phyloP scores from a whole-genome alignment of 2,888 invertebrate species.

The Orchesella flavescens region DNA sequence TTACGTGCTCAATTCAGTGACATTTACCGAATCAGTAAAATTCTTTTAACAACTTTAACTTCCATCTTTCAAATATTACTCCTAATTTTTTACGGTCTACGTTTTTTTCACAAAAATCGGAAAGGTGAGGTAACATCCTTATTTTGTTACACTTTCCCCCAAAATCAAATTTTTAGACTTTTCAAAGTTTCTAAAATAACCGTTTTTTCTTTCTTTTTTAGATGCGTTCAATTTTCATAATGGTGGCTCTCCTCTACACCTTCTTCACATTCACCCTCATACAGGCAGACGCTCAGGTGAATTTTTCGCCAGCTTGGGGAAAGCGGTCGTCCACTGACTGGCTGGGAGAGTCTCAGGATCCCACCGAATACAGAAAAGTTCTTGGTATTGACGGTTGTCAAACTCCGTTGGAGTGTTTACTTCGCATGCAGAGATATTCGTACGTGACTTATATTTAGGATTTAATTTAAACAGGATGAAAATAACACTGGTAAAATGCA shows the following conservation, averaged over 20 bases:
- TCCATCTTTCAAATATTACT: too few relatives aligned
- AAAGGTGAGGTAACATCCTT: too few relatives aligned
- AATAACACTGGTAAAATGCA: too few relatives aligned
- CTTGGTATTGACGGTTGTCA: slow-evolving; percentile 64
- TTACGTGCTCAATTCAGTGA: too few relatives aligned
- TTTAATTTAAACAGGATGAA: too few relatives aligned
- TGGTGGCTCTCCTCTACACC: slow-evolving; percentile 55
- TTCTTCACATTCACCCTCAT: slow-evolving; percentile 57
- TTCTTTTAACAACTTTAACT: too few relatives aligned
- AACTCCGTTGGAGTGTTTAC: slow-evolving; percentile 66
- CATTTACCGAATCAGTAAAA: too few relatives aligned
- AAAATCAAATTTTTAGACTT: too few relatives aligned
- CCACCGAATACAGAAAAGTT: slow-evolving; percentile 46
- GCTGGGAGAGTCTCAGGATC: slow-evolving; percentile 38
- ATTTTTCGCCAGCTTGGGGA: slow-evolving; percentile 79
- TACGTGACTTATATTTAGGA: slow-evolving; percentile 23
- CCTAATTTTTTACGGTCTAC: too few relatives aligned
- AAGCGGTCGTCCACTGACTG: slow-evolving; percentile 72
- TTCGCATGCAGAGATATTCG: slow-evolving; percentile 63
- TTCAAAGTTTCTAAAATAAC: not conserved
- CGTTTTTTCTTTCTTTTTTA: slow-evolving; percentile 15
- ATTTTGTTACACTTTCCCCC: too few relatives aligned
- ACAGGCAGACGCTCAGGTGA: slow-evolving; percentile 75
- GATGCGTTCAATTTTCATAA: slow-evolving; percentile 48
- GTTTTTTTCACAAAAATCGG: too few relatives aligned